Base-by-base conservation (phyloP, 2,113 vertebrate genomes). In the Bubo bubo region DNA sequence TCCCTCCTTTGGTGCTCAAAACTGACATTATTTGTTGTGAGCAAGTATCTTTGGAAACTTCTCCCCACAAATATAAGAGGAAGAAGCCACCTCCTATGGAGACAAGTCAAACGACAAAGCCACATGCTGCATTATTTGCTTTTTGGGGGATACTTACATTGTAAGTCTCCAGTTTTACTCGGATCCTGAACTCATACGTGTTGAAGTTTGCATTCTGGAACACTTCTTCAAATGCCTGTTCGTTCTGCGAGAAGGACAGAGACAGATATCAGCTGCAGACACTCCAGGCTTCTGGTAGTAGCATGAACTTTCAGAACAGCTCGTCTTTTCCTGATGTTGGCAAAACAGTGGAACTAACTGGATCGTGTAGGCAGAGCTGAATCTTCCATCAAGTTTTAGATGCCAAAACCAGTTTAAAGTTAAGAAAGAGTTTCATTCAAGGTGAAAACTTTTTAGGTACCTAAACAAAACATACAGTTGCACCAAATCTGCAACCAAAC, bases 81-180 rank as follows among this genome's bases (percentile, higher is more conserved):
- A 75, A 37, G 79, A 93, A 96, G 68, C 64, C 83, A 90, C 72
- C 90, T 93, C 77, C 75, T 43, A 49, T 1, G 16, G 71, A 74
- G 86, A 50, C 45, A 56, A 79, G 56, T 32, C 22, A 10, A 92
- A 59, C 76, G 63, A 71, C 73, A 88, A 79, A 88, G 59, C 50
- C n/a, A 58, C 41, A 13, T 10, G 50, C 58, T 76, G 63, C 28
- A 4, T 28, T 10, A 34, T 35, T 45, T 62, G 70, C 39, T 4
- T 53, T 50, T 21, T 17, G 53, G 49, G 64, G 52, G 26, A 52
- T 74, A 99, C 99, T 99, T 96, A 99, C 99, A 3, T 99, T 99
- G 97, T 99, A 99, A 2, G 99, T 99, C 97, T 99, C 99, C 64
- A 99, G 96, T 93, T 99, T 99, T 85, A 99, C 98, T 94, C 99